Conservation (phyloP, 2,797 vertebrate genomes). For the Bovichtus variegatus region DNA sequence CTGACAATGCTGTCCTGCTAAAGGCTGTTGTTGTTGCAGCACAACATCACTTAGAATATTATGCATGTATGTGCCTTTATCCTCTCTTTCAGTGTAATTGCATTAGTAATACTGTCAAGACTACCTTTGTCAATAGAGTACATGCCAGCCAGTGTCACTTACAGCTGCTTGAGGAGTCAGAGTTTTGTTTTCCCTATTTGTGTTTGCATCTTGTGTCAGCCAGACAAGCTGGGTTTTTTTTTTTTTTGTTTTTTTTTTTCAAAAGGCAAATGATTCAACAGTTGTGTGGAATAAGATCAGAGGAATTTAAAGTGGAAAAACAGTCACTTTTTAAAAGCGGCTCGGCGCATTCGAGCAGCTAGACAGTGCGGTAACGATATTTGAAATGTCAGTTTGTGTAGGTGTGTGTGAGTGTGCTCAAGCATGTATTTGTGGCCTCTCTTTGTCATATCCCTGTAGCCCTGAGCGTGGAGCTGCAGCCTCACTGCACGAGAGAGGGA, state of each 20-base stretch:
- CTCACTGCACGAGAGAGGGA: conserved; percentile 61
- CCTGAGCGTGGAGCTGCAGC: conserved; percentile 86
- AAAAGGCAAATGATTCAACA: conserved; percentile 64
- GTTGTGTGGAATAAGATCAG: conserved; percentile 60
- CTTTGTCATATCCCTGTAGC: conserved; percentile 78
- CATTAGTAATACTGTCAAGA: conserved; percentile 31
- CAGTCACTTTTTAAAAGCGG: conserved; percentile 51
- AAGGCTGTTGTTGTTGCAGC: conserved; percentile 21
- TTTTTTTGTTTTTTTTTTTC: neutral
- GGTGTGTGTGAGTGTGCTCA: conserved; percentile 72
- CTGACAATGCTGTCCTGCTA: neutral
- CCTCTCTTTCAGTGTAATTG: conserved; percentile 7
- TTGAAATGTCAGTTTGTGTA: conserved; percentile 76
- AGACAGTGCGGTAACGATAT: conserved; percentile 71
- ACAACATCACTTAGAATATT: conserved; percentile 13
- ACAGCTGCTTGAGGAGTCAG: conserved; percentile 44
- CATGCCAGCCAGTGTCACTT: conserved; percentile 36
- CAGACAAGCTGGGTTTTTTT: conserved; percentile 31
- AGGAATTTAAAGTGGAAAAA: conserved; percentile 57
- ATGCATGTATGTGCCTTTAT: neutral
- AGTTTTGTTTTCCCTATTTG: conserved; percentile 52
- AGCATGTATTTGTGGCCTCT: conserved; percentile 70
- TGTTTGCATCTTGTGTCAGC: conserved; percentile 48
- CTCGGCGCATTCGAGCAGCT: conserved; percentile 51
- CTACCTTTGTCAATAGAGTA: conserved; percentile 14